Percentiles rank a stretch among this genome's conserved stretches.
Evolutionary conservation across 2,113 vertebrate species (phyloP).

Genomic region (Cheilinus undulatus): DNA sequence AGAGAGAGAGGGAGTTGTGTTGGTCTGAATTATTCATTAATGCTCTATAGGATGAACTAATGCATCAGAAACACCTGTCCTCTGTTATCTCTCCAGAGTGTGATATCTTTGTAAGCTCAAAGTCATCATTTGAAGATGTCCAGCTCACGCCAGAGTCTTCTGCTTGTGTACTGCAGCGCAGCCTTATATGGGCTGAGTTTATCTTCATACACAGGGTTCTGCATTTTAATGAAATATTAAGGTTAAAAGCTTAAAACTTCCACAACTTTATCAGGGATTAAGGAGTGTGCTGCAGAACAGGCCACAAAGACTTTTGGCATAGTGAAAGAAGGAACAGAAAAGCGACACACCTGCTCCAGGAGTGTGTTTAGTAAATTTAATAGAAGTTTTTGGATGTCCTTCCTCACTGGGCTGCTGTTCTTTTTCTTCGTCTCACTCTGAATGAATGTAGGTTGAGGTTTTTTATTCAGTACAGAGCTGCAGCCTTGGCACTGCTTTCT

Average conservation of each 20-base stretch:
- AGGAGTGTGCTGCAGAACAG: neutral
- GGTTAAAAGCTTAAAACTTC: neutral
- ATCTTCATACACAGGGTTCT: constrained; percentile 1
- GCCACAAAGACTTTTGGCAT: neutral
- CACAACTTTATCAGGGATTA: neutral
- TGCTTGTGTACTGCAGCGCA: constrained; percentile 13
- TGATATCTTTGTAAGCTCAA: constrained; percentile 54
- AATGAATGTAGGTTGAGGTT: constrained; percentile 11
- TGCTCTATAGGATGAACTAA: constrained; percentile 41
- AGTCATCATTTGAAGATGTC: constrained; percentile 47
- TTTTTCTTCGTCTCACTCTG: neutral
- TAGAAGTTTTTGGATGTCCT: neutral
- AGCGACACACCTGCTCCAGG: neutral
- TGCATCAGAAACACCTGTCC: constrained; percentile 36
- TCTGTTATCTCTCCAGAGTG: constrained; percentile 61
- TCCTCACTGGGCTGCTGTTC: neutral
- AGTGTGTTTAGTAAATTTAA: constrained; percentile 12
- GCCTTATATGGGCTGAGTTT: neutral
- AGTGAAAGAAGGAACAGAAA: neutral
- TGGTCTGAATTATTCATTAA: constrained; percentile 81
- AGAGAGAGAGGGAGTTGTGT: constrained; percentile 35
- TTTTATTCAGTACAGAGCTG: constrained; percentile 14
- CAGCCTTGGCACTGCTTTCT: constrained; percentile 1
- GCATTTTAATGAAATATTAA: constrained; percentile 34
- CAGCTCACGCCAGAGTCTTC: neutral